Base-by-base conservation (phyloP, 2,888 invertebrate species). In the Criorhina ranunculi region DNA sequence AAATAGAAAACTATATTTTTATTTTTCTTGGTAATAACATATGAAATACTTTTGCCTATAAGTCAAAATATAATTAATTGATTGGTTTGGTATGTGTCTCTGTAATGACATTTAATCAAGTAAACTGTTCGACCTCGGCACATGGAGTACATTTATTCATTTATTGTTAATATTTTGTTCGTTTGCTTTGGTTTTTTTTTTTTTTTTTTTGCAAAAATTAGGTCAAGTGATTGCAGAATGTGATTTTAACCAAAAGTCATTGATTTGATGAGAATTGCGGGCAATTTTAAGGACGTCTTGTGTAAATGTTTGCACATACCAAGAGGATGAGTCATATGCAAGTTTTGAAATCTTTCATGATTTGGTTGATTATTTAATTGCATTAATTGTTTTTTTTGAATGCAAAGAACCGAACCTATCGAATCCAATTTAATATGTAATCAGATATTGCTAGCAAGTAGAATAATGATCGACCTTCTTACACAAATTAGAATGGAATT, bases 91-190 rank as follows among this genome's bases (percentile, higher is more conserved):
- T 6, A 59, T 59, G 37, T 59, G 57, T 59, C n/a, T 6, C 7
- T 59, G 40, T 29, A 59, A 40, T 59, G 57, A 29, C 37, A 40
- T 59, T 59, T 59, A 59, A 59, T 59, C 37, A 59, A 37, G 57
- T 40, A 40, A 40, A 37, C 40, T 40, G 24, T 1, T 9, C n/a
- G 40, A 40, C 35, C 57, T 59, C 57, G 57, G 24, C 19, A 17
- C 37, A 37, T 17, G 35, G 19, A 57, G 37, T 11, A 7, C 57
- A 57, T 57, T 57, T 37, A 57, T 57, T 51, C n/a, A 17, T n/a
- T 46, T 19, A 46, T 37, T 57, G 53, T 55, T 55, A 17, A 9
- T 55, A 15, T 35, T 59, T 37, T 40, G 5, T 29, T 51, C 2
- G 5, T 51, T 31, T 51, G 2, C 24, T 24, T 24, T 24, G 24